phyloP scores from a whole-genome alignment of 64 coral and sea anemone species.

The Hydrozoanthus tunicans region DNA sequence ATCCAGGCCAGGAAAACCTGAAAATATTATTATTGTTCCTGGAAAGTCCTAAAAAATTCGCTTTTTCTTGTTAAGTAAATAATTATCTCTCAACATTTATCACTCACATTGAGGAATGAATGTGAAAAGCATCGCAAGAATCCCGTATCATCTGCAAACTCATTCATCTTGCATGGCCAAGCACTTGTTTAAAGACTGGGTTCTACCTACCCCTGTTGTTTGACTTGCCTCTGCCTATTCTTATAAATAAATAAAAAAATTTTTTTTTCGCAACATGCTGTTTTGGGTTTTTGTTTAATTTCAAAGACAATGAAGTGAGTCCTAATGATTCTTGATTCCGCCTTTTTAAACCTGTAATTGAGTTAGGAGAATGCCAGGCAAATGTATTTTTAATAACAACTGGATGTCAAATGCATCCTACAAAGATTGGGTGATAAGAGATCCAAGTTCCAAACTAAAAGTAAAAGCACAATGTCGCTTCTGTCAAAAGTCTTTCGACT shows the following conservation, averaged over 20 bases:
- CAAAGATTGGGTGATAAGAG: slow-evolving; percentile 41
- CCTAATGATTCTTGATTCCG: no score
- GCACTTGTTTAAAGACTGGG: slow-evolving; percentile 12
- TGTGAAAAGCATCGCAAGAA: slow-evolving; percentile 19
- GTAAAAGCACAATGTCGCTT: slow-evolving; percentile 8
- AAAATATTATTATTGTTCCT: neutral
- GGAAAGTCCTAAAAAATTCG: neutral
- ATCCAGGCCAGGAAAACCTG: no score
- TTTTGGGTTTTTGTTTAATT: neutral
- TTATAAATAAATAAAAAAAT: neutral
- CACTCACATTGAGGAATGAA: neutral
- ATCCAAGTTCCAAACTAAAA: slow-evolving; percentile 20
- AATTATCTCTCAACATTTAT: neutral
- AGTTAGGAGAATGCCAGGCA: slow-evolving; percentile 32
- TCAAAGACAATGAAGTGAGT: neutral
- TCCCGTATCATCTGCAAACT: slow-evolving; percentile 14
- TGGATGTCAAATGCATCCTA: slow-evolving; percentile 41
- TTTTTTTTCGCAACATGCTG: neutral
- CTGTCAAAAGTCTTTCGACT: slow-evolving; percentile 14
- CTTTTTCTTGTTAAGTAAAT: slow-evolving; percentile 7
- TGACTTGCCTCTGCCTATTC: neutral
- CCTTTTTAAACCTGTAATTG: neutral
- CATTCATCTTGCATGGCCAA: neutral
- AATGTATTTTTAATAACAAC: slow-evolving; percentile 39
- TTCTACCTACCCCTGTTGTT: slow-evolving; percentile 14